Conservation (phyloP, 2,797 vertebrate genomes). For the Calcarius lapponicus region DNA sequence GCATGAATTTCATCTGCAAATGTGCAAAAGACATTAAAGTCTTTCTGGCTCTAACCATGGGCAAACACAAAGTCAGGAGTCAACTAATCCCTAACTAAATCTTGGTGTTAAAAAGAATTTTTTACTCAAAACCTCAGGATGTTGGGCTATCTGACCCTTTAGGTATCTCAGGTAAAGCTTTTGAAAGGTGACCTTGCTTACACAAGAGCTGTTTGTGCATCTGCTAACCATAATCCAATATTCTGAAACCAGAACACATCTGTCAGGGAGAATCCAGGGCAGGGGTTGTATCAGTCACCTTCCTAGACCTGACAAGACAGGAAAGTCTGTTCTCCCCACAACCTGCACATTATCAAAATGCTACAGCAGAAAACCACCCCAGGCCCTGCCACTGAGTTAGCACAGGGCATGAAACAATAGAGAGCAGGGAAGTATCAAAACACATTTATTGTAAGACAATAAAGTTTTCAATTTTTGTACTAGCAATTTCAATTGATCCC, state of each 20-base stretch:
- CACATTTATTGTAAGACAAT: neutral
- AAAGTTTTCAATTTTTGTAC: neutral
- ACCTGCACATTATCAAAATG: neutral
- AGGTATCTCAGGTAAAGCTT: neutral
- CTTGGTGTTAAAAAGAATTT: neutral
- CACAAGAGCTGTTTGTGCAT: neutral
- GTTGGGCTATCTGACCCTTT: neutral
- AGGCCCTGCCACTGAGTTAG: neutral
- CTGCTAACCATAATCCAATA: neutral
- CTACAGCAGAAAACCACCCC: neutral
- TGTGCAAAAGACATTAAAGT: neutral
- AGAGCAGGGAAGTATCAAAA: neutral
- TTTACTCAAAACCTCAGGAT: neutral
- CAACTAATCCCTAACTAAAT: neutral
- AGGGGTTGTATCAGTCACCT: neutral
- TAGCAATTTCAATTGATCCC: neutral
- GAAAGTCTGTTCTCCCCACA: neutral
- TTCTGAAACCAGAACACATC: neutral
- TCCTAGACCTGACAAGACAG: rapidly evolving
- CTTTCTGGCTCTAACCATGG: neutral
- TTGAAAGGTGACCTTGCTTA: neutral
- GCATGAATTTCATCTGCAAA: neutral
- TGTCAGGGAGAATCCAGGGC: neutral
- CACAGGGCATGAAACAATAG: rapidly evolving
- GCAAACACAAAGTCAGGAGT: neutral